Percentiles rank a stretch among this genome's conserved stretches.
These are phyloP conservation scores for Osmoderma eremita DNA, from an alignment of 2,888 invertebrate species.

Conservation along the genomic window DNA sequence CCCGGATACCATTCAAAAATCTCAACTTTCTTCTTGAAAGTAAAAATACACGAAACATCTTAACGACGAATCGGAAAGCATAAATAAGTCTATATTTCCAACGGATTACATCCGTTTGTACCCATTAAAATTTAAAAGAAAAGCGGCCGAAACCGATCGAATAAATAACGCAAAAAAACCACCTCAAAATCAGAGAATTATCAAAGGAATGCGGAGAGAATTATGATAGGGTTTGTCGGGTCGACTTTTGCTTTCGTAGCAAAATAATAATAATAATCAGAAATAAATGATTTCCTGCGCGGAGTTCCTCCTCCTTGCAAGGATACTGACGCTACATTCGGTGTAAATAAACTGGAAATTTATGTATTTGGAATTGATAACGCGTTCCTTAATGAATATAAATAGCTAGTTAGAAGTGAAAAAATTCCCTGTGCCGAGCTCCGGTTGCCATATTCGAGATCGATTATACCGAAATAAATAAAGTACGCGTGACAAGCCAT, in stretches of 20 bases:
- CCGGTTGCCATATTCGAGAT: slow-evolving; percentile 16
- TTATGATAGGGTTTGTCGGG: slow-evolving; percentile 9
- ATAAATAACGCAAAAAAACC: slow-evolving; percentile 23
- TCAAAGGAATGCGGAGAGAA: slow-evolving; percentile 26
- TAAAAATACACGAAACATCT: background rate
- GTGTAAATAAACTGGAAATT: slow-evolving; percentile 37
- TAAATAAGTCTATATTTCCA: slow-evolving; percentile 20
- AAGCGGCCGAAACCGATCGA: slow-evolving; percentile 16
- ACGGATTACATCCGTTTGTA: slow-evolving; percentile 2
- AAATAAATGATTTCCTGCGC: slow-evolving; percentile 38
- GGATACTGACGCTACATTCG: background rate
- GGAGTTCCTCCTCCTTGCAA: slow-evolving; percentile 9
- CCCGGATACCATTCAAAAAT: too few species aligned
- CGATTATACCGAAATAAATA: slow-evolving; percentile 22
- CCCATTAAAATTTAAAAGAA: slow-evolving; percentile 7
- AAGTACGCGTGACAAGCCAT: background rate
- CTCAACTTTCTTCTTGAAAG: background rate
- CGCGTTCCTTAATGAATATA: slow-evolving; percentile 38
- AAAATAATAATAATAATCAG: slow-evolving; percentile 23
- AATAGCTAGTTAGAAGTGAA: slow-evolving; percentile 29
- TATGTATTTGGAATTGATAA: slow-evolving; percentile 35
- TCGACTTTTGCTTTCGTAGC: slow-evolving; percentile 22
- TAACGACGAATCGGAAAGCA: slow-evolving; percentile 17
- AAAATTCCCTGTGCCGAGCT: slow-evolving; percentile 24
- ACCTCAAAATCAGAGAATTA: slow-evolving; percentile 13